These are phyloP conservation scores for Muraenolepis orangiensis DNA, from an alignment of 2,797 vertebrate genomes.

Conservation along the genomic window DNA sequence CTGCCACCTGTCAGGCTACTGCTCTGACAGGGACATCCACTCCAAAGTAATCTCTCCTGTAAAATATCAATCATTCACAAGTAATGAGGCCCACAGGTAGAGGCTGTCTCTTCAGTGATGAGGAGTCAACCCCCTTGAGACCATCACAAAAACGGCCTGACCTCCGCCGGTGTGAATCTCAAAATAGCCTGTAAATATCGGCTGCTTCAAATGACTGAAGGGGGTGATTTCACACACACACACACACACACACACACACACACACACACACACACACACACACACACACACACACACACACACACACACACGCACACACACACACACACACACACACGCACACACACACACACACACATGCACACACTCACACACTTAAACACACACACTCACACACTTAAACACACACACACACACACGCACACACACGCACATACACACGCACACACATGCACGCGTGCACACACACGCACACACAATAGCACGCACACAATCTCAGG, in stretches of 20 bases:
- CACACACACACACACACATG: neutral
- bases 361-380: no score
- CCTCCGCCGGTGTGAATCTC: constrained; percentile 7
- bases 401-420: neutral
- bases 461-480: no score
- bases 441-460: no score
- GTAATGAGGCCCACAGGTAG: neutral
- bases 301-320: neutral
- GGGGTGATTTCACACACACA: constrained; percentile 11
- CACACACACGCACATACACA: neutral
- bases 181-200: constrained; percentile 18
- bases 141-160: neutral
- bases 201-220: constrained; percentile 17
- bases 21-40: no score
- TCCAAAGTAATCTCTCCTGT: no score
- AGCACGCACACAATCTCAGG: no score
- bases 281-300: constrained; percentile 5
- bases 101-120: neutral
- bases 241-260: constrained; percentile 4
- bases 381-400: no score
- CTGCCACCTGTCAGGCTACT: no score
- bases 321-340: no score
- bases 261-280: constrained; percentile 8
- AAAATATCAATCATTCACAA: neutral
- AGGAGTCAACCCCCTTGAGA: neutral